These are phyloP conservation scores for Muschampia plurimacula DNA, from an alignment of 2,888 invertebrate genomes.

Conservation along the genomic window DNA sequence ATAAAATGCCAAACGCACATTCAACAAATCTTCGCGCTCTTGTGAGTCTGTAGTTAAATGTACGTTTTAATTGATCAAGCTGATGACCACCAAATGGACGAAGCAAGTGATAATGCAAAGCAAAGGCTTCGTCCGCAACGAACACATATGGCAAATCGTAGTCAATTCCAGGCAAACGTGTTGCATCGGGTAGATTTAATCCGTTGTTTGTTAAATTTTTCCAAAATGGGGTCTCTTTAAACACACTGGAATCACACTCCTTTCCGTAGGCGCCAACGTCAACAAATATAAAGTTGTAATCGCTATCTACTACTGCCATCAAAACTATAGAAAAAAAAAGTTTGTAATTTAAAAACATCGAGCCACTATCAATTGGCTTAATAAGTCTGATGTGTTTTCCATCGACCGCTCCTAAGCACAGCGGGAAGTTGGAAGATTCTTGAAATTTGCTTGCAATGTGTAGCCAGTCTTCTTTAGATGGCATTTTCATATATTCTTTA, in stretches of 20 bases:
- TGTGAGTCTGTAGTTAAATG: conserved; percentile 14
- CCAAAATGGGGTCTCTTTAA: conserved; percentile 47
- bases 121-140: conserved; percentile 47
- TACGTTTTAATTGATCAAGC: conserved; percentile 11
- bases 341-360: conserved; percentile 45
- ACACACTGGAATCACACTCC: conserved; percentile 49
- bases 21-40: conserved; percentile 20
- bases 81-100: conserved; percentile 19
- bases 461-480: conserved; percentile 43
- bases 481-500: conserved; percentile 42
- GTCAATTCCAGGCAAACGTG: conserved; percentile 36
- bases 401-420: conserved; percentile 36
- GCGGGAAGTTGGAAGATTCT: conserved; percentile 32
- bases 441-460: conserved; percentile 40
- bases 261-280: conserved; percentile 49
- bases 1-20: conserved; percentile 23
- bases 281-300: conserved; percentile 44
- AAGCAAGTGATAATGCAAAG: conserved; percentile 42
- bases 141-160: conserved; percentile 45
- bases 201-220: conserved; percentile 41
- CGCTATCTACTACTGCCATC: conserved; percentile 38
- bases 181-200: conserved; percentile 44
- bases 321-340: conserved; percentile 44
- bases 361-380: conserved; percentile 44
- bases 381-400: conserved; percentile 34